Base-by-base conservation (phyloP, 2,888 invertebrate genomes). In the Ephialtes manifestator region DNA sequence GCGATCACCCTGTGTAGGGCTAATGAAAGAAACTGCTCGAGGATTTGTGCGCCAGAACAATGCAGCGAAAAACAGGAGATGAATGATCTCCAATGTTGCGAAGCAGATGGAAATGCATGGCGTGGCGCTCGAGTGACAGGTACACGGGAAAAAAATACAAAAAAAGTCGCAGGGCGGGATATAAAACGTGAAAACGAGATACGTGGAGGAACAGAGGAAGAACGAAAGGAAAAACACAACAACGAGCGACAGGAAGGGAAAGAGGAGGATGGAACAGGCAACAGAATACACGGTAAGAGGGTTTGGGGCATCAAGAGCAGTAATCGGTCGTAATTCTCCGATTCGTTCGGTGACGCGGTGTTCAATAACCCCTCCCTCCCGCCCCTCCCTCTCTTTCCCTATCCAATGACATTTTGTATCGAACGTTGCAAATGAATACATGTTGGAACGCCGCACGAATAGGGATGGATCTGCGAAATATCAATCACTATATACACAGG, bases 291-390 rank as follows among this genome's bases (percentile, higher is more conserved):
- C 11, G 67, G 24, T 10, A 77, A 70, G 28, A 55, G 51, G 46
- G 55, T 72, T 51, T 24, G 46, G 28, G 70, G 65, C 43, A 39
- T 31, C 75, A 71, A 67, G 46, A 79, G 71, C 68, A 78, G 83
- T 85, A 85, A 87, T 84, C 83, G 82, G 72, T 81, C 84, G 85
- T 85, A 84, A 87, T 87, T 87, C 81, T 87, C 83, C 85, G 83
- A 85, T 87, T 77, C 72, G 79, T 65, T 81, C 77, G 68, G 63
- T 75, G 43, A 77, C 53, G 39, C 58, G 70, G 63, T 55, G 60
- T 68, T 75, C 65, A 10, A 39, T 20, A 46, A 15, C 58, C 71
- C 35, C 13, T 18, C 70, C 46, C 35, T 48, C 1, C 53, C 15
- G 15, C 15, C 51, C 28, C 67, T 43, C 67, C 53, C 43, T 60